Evolutionary conservation across 2,113 vertebrate genomes (phyloP).

Genomic region (Nyctereutes procyonoides): DNA sequence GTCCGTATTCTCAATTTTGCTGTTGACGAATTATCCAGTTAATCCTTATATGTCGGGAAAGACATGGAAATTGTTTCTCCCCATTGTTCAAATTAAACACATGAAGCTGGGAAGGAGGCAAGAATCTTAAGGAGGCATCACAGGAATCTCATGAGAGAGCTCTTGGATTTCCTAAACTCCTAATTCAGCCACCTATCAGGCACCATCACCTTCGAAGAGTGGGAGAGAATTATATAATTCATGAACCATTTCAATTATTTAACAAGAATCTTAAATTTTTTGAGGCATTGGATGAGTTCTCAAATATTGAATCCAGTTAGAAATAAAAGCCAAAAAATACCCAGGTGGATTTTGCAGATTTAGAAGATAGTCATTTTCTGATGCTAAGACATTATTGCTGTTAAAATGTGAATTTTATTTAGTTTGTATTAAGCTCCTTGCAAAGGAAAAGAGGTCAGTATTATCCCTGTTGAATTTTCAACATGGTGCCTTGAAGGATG

Average conservation of each 20-base stretch:
- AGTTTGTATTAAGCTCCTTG: conserved; percentile 34
- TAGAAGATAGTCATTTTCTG: conserved; percentile 19
- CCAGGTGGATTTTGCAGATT: conserved; percentile 1
- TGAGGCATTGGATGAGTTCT: not conserved
- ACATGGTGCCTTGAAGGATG: not conserved
- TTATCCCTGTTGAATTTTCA: conserved; percentile 2
- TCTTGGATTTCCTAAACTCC: rapidly evolving
- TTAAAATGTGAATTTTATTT: conserved; percentile 50
- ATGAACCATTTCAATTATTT: not conserved
- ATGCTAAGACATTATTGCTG: not conserved
- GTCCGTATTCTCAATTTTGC: not conserved
- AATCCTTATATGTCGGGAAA: not conserved
- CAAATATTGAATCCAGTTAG: conserved; percentile 40
- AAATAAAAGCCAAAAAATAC: conserved; percentile 38
- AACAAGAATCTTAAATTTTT: not conserved
- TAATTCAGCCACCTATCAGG: rapidly evolving
- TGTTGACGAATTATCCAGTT: not conserved
- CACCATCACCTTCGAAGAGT: not conserved
- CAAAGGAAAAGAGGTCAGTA: conserved; percentile 13
- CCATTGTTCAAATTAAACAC: not conserved
- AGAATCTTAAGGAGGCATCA: not conserved
- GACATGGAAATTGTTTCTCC: not conserved
- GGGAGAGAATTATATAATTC: not conserved
- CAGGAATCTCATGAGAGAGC: rapidly evolving
- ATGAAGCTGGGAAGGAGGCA: not conserved